phyloP scores from a whole-genome alignment of 2,797 vertebrate genomes.

The Trematomus bernacchii region DNA sequence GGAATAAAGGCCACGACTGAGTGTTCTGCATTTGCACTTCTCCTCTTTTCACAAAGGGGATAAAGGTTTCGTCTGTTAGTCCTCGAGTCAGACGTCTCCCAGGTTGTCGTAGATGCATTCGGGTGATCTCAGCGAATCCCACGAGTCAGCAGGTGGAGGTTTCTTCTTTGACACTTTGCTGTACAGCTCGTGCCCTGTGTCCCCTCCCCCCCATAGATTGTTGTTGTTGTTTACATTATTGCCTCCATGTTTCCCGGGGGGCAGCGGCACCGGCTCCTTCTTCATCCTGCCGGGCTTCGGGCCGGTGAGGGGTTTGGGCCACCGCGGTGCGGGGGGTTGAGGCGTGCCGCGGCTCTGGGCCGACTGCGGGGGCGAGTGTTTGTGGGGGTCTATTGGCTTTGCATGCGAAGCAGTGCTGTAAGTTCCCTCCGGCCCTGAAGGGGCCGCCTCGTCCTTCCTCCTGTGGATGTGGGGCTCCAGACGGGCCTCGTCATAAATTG shows the following conservation, averaged over 20 bases:
- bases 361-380: constrained; percentile 45
- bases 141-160: constrained; percentile 42
- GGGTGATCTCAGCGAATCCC: constrained; percentile 73
- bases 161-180: constrained; percentile 87
- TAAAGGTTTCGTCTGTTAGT: constrained; percentile 3
- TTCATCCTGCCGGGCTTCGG: constrained; percentile 88
- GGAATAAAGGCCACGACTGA: neutral
- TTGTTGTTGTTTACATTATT: constrained; percentile 85
- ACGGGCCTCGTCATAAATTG: constrained; percentile 88
- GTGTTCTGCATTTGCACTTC: neutral
- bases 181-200: constrained; percentile 82
- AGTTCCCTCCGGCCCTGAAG: constrained; percentile 77
- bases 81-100: constrained; percentile 77
- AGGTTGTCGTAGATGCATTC: constrained; percentile 88
- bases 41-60: neutral
- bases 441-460: constrained; percentile 77
- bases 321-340: constrained; percentile 64
- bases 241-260: constrained; percentile 60
- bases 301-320: constrained; percentile 87
- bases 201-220: constrained; percentile 66
- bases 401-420: constrained; percentile 82
- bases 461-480: constrained; percentile 80
- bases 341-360: constrained; percentile 8
- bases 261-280: constrained; percentile 75
- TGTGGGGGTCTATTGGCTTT: constrained; percentile 41